Evolutionary conservation across 2,113 vertebrate genomes (phyloP), one percentile per base, ranked within the genome.

Genomic region (Empidonax alnorum): DNA sequence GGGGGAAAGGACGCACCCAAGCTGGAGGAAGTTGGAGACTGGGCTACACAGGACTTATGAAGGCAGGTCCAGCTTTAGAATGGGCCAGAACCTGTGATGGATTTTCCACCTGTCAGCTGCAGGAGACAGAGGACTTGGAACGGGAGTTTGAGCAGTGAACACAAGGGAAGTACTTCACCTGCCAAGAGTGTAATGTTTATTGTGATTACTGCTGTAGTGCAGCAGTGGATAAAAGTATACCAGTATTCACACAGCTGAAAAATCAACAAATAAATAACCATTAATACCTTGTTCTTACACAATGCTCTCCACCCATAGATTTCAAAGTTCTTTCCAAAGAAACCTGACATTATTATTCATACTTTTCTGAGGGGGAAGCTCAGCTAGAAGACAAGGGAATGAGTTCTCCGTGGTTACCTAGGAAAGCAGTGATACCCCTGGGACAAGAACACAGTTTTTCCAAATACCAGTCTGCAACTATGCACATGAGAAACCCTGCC

Each of bases 251-350:
- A 67, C 78, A 82, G 52, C 39, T 75, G 56, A 89, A 31, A 24
- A 69, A 47, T 44, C 72, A 90, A 75, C 58, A 58, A 85, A 86
- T 71, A 80, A 69, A 67, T 66, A 52, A 58, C 28, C 31, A 22
- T 2, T 65, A 72, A 56, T 68, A 68, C 42, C 19, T 16, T 71
- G 22, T 49, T 61, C 47, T 67, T 77, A 44, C 7, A 41, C n/a
- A 83, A 9, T 80, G 23, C 28, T 88, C n/a, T 83, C 59, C 79
- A 80, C 79, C 28, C 25, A 42, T 41, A 53, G 69, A 49, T 79
- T 85, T 87, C 62, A 76, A 65, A 82, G 6, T 25, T 83, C 37
- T 85, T 95, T 63, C 28, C 46, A 76, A 85, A 87, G 62, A 89
- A 85, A 24, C 13, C 33, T 87, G 66, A 61, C 9, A 39, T 84